These are phyloP conservation scores for Xenopus borealis DNA, from an alignment of 2,113 vertebrate genomes.

Conservation along the genomic window DNA sequence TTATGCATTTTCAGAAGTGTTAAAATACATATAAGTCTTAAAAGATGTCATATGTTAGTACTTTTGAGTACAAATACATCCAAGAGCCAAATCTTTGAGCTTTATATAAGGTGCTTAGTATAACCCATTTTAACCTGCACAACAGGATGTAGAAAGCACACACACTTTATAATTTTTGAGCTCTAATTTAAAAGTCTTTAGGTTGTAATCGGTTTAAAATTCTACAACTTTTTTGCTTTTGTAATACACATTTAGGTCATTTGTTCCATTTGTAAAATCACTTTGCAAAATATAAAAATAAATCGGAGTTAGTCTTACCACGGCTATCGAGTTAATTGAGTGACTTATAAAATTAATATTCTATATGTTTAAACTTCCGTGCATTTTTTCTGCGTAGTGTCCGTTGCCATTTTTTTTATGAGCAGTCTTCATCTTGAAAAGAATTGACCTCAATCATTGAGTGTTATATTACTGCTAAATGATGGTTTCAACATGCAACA, in stretches of 20 bases:
- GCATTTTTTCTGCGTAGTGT: slow-evolving; percentile 25
- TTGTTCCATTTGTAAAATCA: slow-evolving; percentile 30
- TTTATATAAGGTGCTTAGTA: not conserved
- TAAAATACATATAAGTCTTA: too few species aligned
- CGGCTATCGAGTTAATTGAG: slow-evolving; percentile 24
- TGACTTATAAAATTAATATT: slow-evolving; percentile 18
- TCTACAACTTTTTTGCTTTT: not conserved
- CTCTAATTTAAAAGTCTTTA: slow-evolving; percentile 16
- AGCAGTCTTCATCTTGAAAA: slow-evolving; percentile 21
- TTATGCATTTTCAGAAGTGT: too few species aligned
- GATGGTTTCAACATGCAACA: slow-evolving; percentile 38
- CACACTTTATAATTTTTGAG: not conserved
- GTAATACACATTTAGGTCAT: slow-evolving; percentile 29
- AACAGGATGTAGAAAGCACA: too few species aligned
- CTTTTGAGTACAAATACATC: not conserved
- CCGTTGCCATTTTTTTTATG: slow-evolving; percentile 26
- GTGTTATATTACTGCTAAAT: slow-evolving; percentile 42
- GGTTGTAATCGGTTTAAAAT: not conserved
- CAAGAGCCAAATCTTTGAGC: not conserved
- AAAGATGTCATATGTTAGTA: too few species aligned
- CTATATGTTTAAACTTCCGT: slow-evolving; percentile 23
- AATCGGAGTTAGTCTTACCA: slow-evolving; percentile 5
- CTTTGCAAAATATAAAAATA: not conserved
- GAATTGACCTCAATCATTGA: slow-evolving; percentile 29
- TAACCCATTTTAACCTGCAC: too few species aligned